Percentiles rank a stretch among this genome's conserved stretches.
Conservation (phyloP, 2,888 invertebrate species). For the Agrotis ipsilon region DNA sequence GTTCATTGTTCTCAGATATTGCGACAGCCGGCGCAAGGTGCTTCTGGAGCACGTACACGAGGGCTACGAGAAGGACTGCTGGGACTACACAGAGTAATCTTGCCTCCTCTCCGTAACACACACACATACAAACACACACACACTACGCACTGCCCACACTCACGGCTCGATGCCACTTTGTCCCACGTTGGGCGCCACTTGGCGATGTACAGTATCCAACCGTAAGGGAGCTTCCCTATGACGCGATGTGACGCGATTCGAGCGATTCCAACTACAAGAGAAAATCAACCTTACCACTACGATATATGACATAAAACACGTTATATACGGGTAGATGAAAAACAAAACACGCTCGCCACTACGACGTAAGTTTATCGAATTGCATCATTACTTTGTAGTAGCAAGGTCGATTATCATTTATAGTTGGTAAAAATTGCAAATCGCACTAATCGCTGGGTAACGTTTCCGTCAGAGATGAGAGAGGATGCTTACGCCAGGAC, state of each 20-base stretch:
- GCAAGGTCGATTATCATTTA: no score
- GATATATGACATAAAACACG: no score
- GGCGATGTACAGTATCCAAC: slow-evolving; percentile 3
- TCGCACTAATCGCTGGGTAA: no score
- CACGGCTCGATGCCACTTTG: slow-evolving; percentile 1
- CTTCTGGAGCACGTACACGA: slow-evolving; percentile 99
- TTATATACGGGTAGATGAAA: no score
- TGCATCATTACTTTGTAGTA: no score
- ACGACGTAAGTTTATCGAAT: no score
- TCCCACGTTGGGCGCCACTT: slow-evolving; percentile 43
- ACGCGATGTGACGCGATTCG: no score
- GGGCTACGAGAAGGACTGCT: slow-evolving; percentile 99
- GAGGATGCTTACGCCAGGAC: not conserved
- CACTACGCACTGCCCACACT: slow-evolving; percentile 41
- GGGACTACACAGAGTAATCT: slow-evolving; percentile 97
- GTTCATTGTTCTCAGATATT: slow-evolving; percentile 94
- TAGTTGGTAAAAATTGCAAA: no score
- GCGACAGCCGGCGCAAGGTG: slow-evolving; percentile 98
- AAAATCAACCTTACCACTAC: no score
- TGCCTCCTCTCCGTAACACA: slow-evolving; percentile 68
- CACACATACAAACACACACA: slow-evolving; percentile 51
- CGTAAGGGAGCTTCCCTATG: not conserved
- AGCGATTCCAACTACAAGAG: no score
- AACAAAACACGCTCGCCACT: no score
- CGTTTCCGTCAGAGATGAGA: not conserved